These are phyloP conservation scores for Sphinx pinastri DNA, from an alignment of 2,888 invertebrate genomes.

Conservation along the genomic window DNA sequence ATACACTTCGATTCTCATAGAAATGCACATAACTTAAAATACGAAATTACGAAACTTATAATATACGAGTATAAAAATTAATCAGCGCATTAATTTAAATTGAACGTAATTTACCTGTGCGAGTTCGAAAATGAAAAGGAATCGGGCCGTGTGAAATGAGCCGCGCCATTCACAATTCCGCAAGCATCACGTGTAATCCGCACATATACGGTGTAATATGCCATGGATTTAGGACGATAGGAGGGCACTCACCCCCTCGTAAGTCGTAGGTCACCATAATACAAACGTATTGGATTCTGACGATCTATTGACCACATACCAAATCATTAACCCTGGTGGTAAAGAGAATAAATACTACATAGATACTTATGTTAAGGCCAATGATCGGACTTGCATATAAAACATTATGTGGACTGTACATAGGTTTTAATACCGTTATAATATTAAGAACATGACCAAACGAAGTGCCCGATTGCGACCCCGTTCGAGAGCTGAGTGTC, in stretches of 20 bases:
- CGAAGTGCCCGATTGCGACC: too few relatives aligned
- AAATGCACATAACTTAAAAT: neutral
- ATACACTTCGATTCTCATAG: neutral
- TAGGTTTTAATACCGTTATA: too few relatives aligned
- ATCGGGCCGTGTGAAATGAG: conserved; percentile 11
- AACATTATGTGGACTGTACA: too few relatives aligned
- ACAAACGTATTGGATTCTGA: too few relatives aligned
- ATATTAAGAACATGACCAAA: too few relatives aligned
- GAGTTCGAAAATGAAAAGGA: conserved; percentile 11
- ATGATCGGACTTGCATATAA: too few relatives aligned
- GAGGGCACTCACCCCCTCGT: neutral
- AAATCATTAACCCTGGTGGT: too few relatives aligned
- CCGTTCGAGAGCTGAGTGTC: too few relatives aligned
- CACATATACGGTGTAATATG: neutral
- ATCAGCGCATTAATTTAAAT: conserved; percentile 22
- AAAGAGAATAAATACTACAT: too few relatives aligned
- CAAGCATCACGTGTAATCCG: conserved; percentile 16
- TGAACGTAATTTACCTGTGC: conserved; percentile 2
- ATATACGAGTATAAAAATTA: conserved; percentile 7
- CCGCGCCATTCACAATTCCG: conserved; percentile 9
- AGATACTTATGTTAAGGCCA: too few relatives aligned
- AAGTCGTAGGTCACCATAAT: neutral
- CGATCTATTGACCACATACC: too few relatives aligned
- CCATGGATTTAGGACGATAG: neutral
- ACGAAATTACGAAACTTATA: neutral